phyloP scores from a whole-genome alignment of 2,888 invertebrate species.

The Torymus texanus region DNA sequence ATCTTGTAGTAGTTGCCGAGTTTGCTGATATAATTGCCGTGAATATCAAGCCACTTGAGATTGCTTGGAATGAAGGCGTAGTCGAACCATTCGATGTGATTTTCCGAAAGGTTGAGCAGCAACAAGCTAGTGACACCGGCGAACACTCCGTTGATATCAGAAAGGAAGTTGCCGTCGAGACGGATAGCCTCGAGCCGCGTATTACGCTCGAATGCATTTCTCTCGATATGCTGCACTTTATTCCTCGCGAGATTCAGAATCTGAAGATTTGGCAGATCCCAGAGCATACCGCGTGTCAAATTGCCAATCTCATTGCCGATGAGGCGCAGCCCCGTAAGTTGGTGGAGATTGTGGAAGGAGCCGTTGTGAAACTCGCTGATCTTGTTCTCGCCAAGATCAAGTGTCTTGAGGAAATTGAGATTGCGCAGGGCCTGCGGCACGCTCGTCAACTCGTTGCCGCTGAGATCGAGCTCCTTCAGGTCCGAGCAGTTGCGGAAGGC shows the following conservation, averaged over 20 bases:
- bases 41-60: constrained; percentile 92
- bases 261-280: constrained; percentile 89
- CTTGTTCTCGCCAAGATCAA: constrained; percentile 94
- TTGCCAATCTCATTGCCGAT: constrained; percentile 94
- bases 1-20: constrained; percentile 92
- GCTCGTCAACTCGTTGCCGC: constrained; percentile 88
- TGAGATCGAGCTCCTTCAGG: constrained; percentile 90
- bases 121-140: constrained; percentile 88
- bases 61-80: constrained; percentile 93
- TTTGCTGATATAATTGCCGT: constrained; percentile 91
- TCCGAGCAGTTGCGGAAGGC: constrained; percentile 92
- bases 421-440: constrained; percentile 90
- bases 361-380: constrained; percentile 89
- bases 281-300: constrained; percentile 89
- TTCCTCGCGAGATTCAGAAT: constrained; percentile 93
- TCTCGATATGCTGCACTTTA: constrained; percentile 89
- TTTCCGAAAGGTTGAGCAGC: constrained; percentile 92
- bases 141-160: constrained; percentile 93
- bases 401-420: constrained; percentile 87
- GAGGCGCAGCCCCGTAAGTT: constrained; percentile 89
- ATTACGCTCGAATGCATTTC: constrained; percentile 89
- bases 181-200: constrained; percentile 89
- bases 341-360: constrained; percentile 89
- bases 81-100: constrained; percentile 94
- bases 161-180: constrained; percentile 90